Conservation (phyloP, 2,797 vertebrate genomes). For the Prunella strophiata region DNA sequence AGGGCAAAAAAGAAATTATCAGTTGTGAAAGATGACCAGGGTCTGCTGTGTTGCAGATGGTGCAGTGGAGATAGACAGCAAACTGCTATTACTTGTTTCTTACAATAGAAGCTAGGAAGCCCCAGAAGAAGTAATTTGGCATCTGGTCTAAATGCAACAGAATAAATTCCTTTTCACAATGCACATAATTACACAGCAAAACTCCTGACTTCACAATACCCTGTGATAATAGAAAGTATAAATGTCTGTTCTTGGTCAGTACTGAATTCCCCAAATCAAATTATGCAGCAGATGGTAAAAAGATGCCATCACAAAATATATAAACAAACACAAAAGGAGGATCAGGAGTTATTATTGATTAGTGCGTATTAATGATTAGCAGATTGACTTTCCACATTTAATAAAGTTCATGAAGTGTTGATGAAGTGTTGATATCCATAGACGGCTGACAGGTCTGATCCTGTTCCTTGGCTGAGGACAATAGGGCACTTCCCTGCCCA, state of each 20-base stretch:
- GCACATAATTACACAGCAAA: conserved; percentile 36
- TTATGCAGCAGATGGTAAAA: not conserved
- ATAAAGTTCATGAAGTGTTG: not conserved
- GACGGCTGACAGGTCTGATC: not conserved
- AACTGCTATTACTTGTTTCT: not conserved
- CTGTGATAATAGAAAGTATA: not conserved
- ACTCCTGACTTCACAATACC: conserved; percentile 13
- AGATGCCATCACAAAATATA: not conserved
- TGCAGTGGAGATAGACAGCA: not conserved
- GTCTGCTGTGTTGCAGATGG: not conserved
- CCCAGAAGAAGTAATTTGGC: not conserved
- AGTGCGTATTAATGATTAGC: not conserved
- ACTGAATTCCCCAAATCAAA: not conserved
- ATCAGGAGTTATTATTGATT: not conserved
- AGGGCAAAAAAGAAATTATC: not conserved
- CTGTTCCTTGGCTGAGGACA: not conserved
- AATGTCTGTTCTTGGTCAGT: not conserved
- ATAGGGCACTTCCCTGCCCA: not conserved
- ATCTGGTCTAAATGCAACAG: not conserved
- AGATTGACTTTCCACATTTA: not conserved
- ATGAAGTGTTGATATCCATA: not conserved
- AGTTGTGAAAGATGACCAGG: not conserved
- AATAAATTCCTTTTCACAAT: conserved; percentile 24
- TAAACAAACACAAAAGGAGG: not conserved
- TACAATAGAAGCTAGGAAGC: not conserved